phyloP scores from a whole-genome alignment of 2,888 invertebrate species.

The Acronicta leporina region DNA sequence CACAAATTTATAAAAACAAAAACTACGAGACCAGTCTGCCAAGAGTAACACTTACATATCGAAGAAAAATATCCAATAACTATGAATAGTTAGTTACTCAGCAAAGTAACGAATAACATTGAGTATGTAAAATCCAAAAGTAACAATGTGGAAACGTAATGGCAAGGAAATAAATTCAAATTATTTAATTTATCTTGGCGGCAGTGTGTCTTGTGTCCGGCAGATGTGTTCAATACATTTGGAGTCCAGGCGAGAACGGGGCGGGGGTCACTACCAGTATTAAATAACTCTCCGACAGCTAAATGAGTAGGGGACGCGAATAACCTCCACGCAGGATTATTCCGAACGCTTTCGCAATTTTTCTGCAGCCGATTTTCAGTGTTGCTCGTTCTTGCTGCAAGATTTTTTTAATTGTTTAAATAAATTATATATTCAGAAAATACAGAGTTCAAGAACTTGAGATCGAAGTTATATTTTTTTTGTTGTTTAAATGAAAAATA shows the following conservation, averaged over 20 bases:
- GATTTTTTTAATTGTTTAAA: neutral
- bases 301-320: slow-evolving; percentile 86
- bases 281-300: slow-evolving; percentile 88
- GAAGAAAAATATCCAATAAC: too few species aligned
- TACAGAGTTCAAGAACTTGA: too few species aligned
- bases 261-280: slow-evolving; percentile 85
- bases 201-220: slow-evolving; percentile 75
- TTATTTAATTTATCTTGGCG: slow-evolving; percentile 76
- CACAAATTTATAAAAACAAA: too few species aligned
- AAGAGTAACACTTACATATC: too few species aligned
- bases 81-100: too few species aligned
- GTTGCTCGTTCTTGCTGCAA: slow-evolving; percentile 1
- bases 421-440: too few species aligned
- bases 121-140: slow-evolving; percentile 14
- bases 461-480: too few species aligned
- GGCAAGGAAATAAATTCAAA: slow-evolving; percentile 67
- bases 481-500: too few species aligned
- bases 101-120: neutral
- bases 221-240: slow-evolving; percentile 86
- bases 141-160: slow-evolving; percentile 42
- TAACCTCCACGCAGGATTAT: slow-evolving; percentile 65
- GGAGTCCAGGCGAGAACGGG: slow-evolving; percentile 72
- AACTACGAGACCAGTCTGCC: too few species aligned
- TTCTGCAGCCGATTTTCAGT: slow-evolving; percentile 26
- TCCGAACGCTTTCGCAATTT: slow-evolving; percentile 57